Percentiles rank a stretch among this genome's conserved stretches.
Evolutionary conservation across 2,797 vertebrate species (phyloP).

Genomic region (Erpetoichthys calabaricus): DNA sequence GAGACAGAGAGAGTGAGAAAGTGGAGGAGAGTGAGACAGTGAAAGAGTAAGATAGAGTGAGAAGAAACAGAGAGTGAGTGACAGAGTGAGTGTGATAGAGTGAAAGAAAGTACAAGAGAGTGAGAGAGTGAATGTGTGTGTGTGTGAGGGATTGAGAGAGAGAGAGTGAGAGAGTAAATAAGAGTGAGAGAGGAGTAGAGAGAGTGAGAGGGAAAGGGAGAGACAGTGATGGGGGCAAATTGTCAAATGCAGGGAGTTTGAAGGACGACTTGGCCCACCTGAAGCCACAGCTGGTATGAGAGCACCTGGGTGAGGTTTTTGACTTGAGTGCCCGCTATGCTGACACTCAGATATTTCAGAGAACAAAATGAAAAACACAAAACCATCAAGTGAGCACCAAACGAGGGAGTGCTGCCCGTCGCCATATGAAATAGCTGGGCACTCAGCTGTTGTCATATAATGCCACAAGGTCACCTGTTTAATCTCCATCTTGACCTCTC

Average conservation of each 20-base stretch:
- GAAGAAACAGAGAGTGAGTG: no score
- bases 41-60: not conserved
- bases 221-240: constrained; percentile 15
- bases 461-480: not conserved
- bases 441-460: no score
- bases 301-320: constrained; percentile 3
- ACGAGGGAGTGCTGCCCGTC: no score
- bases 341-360: not conserved
- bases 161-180: constrained; percentile 5
- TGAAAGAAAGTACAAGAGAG: constrained; percentile 38
- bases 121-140: constrained; percentile 31
- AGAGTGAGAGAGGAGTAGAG: constrained; percentile 9
- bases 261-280: no score
- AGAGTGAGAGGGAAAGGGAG: constrained; percentile 23
- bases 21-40: not conserved
- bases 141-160: constrained; percentile 18
- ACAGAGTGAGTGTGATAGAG: not conserved
- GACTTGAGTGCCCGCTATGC: not conserved
- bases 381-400: no score
- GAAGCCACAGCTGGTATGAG: not conserved
- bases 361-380: not conserved
- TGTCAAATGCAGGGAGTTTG: no score
- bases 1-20: not conserved
- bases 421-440: no score
- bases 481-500: not conserved